Base-by-base conservation (phyloP, 2,888 invertebrate genomes). In the Diarsia brunnea region DNA sequence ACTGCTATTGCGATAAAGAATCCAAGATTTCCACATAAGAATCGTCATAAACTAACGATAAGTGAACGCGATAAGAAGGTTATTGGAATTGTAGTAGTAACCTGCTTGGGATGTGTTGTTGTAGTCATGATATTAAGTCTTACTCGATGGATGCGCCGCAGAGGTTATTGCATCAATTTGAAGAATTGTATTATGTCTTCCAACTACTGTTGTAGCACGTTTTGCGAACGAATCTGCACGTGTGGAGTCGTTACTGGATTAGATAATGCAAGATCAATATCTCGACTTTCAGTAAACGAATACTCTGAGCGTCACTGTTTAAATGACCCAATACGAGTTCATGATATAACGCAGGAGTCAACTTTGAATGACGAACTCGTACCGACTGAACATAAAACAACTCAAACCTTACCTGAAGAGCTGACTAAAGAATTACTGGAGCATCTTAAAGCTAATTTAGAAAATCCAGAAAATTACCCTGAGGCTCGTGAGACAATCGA, bases 401-500 rank as follows among this genome's bases (percentile, higher is more conserved):
- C 97, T 1, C 98, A 98, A 91, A 98, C 98, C 0, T 94, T 98
- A 69, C 98, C 98, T 0, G 98, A 98, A 90, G 98, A 98, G 91
- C 91, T 98, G 66, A 98, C 98, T 0, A 97, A 97, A 86, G 98
- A 98, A 88, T 96, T 98, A 69, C 93, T 98, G 78, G 97, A 97
- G 85, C 97, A 97, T 82, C 94, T 98, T 24, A 97, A 97, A 75
- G 97, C 97, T 85, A 97, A 97, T 88, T 92, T 98, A 12, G 98
- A 98, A 87, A 98, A 97, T 90, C 98, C 98, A 0, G 97, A 97
- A 73, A 97, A 98, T 76, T 98, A 98, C 86, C 97, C 97, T 72
- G 98, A 98, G 90, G 98, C 98, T 4, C 96, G 98, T 58, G 98
- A 98, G 92, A 98, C 98, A 96, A 98, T 98, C 79, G 98, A 98